These are phyloP conservation scores for Plestiodon gilberti DNA, from an alignment of 2,113 vertebrate genomes.

Conservation along the genomic window DNA sequence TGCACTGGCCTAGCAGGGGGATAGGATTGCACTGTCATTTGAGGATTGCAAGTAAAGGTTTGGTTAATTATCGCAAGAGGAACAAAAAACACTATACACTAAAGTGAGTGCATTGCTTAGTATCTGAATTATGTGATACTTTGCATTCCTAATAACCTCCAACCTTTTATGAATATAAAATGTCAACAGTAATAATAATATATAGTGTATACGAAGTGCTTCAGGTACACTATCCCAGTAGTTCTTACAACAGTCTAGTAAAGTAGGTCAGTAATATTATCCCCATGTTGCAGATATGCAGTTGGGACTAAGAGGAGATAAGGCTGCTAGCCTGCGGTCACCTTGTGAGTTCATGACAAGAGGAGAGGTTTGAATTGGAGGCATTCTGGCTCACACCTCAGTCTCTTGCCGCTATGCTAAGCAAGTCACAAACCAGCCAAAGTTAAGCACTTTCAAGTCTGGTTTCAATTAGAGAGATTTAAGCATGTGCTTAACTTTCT, in stretches of 20 bases:
- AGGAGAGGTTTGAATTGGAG: background rate
- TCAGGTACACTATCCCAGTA: background rate
- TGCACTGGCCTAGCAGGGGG: no score
- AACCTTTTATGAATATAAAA: background rate
- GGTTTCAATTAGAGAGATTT: background rate
- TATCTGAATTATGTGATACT: background rate
- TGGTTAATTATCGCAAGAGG: background rate
- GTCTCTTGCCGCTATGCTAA: background rate
- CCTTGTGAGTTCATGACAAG: background rate
- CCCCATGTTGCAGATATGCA: background rate
- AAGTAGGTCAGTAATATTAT: background rate
- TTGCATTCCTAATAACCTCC: background rate
- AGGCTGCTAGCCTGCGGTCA: background rate
- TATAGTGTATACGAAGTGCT: no score
- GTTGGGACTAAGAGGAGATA: background rate
- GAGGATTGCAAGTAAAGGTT: background rate
- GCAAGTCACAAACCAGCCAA: background rate
- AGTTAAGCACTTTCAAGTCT: background rate
- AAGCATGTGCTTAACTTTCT: background rate
- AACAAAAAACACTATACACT: background rate
- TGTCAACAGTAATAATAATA: background rate
- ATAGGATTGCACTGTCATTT: no score
- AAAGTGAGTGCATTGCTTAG: background rate
- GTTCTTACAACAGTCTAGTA: background rate
- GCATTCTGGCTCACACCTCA: background rate